phyloP scores from a whole-genome alignment of 2,888 invertebrate species.

The Drosophila mimica region DNA sequence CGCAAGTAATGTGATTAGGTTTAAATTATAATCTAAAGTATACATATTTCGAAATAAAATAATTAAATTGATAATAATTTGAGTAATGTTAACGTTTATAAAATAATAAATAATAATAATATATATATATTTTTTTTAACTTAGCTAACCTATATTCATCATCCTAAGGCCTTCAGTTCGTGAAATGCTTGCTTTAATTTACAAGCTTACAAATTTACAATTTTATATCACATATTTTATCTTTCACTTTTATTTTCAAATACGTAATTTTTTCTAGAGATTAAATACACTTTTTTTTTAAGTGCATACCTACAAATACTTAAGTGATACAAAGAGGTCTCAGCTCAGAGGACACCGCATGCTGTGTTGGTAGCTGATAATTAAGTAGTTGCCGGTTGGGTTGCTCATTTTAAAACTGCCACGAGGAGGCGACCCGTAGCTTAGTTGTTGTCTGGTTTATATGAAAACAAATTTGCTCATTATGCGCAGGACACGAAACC shows the following conservation, averaged over 20 bases:
- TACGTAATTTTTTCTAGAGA: too few relatives aligned
- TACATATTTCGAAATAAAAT: not conserved
- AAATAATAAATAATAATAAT: too few relatives aligned
- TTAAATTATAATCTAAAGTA: not conserved
- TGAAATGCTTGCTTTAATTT: too few relatives aligned
- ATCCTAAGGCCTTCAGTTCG: not conserved
- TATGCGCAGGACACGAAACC: conserved; percentile 62
- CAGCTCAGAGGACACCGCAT: conserved; percentile 15
- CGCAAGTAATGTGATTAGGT: not conserved
- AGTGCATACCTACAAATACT: conserved; percentile 6
- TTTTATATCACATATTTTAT: too few relatives aligned
- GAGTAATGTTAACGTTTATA: not conserved
- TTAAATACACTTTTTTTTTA: not conserved
- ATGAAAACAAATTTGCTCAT: conserved; percentile 82
- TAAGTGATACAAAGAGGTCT: conserved; percentile 29
- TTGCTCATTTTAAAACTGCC: conserved; percentile 76
- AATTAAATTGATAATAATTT: not conserved
- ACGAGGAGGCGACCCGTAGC: conserved; percentile 46
- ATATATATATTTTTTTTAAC: too few relatives aligned
- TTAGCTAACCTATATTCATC: too few relatives aligned
- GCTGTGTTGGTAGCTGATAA: conserved; percentile 33
- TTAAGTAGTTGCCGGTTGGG: conserved; percentile 62
- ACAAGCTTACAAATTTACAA: not conserved
- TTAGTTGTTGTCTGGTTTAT: conserved; percentile 68
- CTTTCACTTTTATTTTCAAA: too few relatives aligned